Conservation (phyloP, 2,797 vertebrate genomes). For the Chloroceryle amazona region DNA sequence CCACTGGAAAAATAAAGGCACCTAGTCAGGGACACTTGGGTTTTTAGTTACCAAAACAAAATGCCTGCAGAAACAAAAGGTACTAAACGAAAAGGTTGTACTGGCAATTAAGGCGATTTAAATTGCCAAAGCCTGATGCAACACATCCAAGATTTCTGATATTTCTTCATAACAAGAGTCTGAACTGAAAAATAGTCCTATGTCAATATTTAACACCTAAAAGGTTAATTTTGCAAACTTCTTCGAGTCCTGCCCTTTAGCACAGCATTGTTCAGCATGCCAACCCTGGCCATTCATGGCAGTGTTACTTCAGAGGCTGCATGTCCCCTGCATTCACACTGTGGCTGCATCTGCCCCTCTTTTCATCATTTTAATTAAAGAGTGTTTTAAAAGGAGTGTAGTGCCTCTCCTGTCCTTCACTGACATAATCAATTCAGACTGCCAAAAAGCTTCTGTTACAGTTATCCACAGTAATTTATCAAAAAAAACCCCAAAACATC, state of each 20-base stretch:
- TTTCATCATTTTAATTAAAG: constrained; percentile 54
- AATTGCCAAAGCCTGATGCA: background rate
- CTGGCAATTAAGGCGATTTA: background rate
- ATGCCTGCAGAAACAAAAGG: background rate
- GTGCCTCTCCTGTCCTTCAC: background rate
- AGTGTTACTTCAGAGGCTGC: background rate
- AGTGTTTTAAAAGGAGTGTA: background rate
- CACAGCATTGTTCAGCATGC: background rate
- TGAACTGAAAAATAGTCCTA: background rate
- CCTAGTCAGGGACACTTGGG: background rate
- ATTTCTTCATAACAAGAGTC: background rate
- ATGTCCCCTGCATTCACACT: constrained; percentile 30
- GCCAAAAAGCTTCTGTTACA: constrained; percentile 36
- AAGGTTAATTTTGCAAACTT: background rate
- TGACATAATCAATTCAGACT: constrained; percentile 34
- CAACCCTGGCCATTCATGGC: background rate
- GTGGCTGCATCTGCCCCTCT: constrained; percentile 55
- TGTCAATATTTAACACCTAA: background rate
- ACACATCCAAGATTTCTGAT: background rate
- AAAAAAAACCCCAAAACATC: too few relatives aligned
- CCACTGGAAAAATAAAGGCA: background rate
- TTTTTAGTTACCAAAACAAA: background rate
- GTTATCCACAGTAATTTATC: background rate
- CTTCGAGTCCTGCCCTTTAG: background rate
- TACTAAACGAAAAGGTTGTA: background rate